phyloP scores from a whole-genome alignment of 2,888 invertebrate genomes.

The Orthosia incerta region DNA sequence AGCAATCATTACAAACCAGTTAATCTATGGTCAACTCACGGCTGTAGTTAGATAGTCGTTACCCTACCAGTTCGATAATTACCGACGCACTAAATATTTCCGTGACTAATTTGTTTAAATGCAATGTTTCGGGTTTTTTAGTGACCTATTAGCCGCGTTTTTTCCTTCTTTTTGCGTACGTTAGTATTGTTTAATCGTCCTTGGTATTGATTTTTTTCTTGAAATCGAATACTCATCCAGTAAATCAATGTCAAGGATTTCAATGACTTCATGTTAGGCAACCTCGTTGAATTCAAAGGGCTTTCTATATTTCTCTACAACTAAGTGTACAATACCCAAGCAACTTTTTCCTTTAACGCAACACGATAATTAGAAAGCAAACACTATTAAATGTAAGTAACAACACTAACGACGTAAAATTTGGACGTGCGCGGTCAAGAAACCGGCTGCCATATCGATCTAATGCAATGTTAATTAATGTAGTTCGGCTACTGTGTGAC shows the following conservation, averaged over 20 bases:
- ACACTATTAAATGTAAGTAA: slow-evolving; percentile 27
- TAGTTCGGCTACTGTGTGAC: slow-evolving; percentile 63
- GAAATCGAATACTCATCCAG: slow-evolving; percentile 31
- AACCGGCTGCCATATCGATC: slow-evolving; percentile 67
- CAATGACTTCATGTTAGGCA: background rate
- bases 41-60: slow-evolving; percentile 58
- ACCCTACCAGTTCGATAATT: slow-evolving; percentile 62
- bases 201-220: slow-evolving; percentile 44
- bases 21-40: slow-evolving; percentile 52
- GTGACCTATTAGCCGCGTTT: slow-evolving; percentile 12
- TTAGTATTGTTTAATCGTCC: slow-evolving; percentile 22
- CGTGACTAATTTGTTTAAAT: slow-evolving; percentile 54
- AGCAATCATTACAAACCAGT: slow-evolving; percentile 60
- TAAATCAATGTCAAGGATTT: background rate
- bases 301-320: background rate
- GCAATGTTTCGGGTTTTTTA: slow-evolving; percentile 49
- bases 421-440: slow-evolving; percentile 63
- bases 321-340: background rate
- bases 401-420: slow-evolving; percentile 43
- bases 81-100: slow-evolving; percentile 70
- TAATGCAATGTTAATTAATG: slow-evolving; percentile 68
- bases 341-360: slow-evolving; percentile 4
- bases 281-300: slow-evolving; percentile 7
- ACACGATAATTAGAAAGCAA: slow-evolving; percentile 36
- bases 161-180: slow-evolving; percentile 36